Percentiles rank a stretch among this genome's conserved stretches.
phyloP scores from a whole-genome alignment of 2,888 invertebrate species.

The Drosophila paracracens region DNA sequence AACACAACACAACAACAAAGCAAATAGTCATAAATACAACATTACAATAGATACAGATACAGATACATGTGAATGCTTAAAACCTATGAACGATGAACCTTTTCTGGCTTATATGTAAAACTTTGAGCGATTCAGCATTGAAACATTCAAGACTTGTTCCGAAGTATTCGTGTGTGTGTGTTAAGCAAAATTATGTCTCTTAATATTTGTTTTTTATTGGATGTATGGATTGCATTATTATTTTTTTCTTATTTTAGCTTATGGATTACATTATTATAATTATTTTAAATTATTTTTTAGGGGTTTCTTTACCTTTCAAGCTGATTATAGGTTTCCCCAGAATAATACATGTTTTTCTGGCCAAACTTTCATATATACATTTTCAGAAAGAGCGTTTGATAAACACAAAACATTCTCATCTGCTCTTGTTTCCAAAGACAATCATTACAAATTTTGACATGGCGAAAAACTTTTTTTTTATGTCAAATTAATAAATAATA shows the following conservation, averaged over 20 bases:
- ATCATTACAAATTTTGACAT: not conserved
- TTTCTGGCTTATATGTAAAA: not conserved
- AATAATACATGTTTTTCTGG: not conserved
- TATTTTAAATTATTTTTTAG: not conserved
- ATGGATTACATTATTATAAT: not conserved
- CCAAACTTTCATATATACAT: not conserved
- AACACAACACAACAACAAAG: constrained; percentile 11
- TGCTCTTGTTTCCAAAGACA: not conserved
- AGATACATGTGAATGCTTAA: not conserved
- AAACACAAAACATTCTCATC: not conserved
- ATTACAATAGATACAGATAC: not conserved
- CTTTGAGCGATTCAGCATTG: not conserved
- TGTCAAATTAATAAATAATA: not conserved
- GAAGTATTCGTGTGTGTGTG: not conserved
- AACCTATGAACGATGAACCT: not conserved
- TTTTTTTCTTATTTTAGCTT: not conserved
- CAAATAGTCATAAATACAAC: not conserved
- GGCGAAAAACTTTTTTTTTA: not conserved
- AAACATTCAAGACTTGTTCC: not conserved
- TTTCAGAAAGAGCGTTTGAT: not conserved
- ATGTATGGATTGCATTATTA: not conserved
- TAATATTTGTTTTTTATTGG: not conserved
- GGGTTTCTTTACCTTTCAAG: not conserved
- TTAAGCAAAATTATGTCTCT: not conserved
- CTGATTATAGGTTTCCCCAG: not conserved